These are phyloP conservation scores for Crypturellus tataupa DNA, from an alignment of 2,797 vertebrate genomes.

Conservation along the genomic window DNA sequence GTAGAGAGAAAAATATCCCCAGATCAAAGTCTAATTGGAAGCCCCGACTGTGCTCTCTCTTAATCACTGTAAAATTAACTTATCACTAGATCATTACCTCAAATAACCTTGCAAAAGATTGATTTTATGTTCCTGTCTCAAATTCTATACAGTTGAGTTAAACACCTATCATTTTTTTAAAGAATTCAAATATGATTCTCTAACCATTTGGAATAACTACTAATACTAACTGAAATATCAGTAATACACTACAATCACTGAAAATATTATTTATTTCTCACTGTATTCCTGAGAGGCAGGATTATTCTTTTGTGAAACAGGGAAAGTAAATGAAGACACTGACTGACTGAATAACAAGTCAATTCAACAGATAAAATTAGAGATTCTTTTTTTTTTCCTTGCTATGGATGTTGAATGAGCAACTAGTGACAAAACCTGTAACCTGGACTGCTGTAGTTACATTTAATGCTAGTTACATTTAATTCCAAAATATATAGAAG, in stretches of 20 bases:
- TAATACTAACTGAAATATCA: slow-evolving; percentile 27
- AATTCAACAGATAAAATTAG: neutral
- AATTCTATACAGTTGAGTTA: slow-evolving; percentile 44
- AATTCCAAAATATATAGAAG: neutral
- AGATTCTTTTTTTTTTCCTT: neutral
- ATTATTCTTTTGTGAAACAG: neutral
- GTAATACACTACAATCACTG: neutral
- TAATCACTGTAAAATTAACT: slow-evolving; percentile 69
- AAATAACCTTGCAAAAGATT: slow-evolving; percentile 64
- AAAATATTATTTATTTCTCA: neutral
- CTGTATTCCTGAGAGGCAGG: neutral
- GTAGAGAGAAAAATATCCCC: slow-evolving; percentile 24
- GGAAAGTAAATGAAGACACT: neutral
- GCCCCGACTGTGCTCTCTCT: slow-evolving; percentile 31
- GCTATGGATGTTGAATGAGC: neutral
- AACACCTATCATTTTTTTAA: slow-evolving; percentile 27
- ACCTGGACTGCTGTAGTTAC: neutral
- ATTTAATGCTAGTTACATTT: neutral
- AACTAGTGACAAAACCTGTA: neutral
- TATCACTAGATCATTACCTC: slow-evolving; percentile 51
- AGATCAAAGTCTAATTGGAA: slow-evolving; percentile 61
- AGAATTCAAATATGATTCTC: slow-evolving; percentile 40
- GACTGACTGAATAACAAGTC: neutral
- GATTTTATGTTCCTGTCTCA: slow-evolving; percentile 46
- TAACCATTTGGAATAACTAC: slow-evolving; percentile 24